phyloP scores from a whole-genome alignment of 1,140 invertebrate genomes.

The Drosophila sp. region DNA sequence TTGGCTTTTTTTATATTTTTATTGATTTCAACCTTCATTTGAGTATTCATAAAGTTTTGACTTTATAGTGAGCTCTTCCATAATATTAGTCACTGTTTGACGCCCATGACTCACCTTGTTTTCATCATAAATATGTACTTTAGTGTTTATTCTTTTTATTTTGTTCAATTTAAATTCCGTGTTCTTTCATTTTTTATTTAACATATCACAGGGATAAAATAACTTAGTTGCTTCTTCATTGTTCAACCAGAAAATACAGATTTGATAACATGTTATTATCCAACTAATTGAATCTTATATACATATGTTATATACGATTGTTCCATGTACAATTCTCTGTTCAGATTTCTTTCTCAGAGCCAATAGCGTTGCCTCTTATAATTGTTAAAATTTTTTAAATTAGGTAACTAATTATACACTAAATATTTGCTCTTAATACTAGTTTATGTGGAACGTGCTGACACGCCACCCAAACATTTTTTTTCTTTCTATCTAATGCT shows the following conservation, averaged over 20 bases:
- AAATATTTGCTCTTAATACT: conserved; percentile 41
- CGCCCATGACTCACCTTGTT: conserved; percentile 1
- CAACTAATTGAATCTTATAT: conserved; percentile 26
- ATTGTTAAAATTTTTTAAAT: conserved; percentile 7
- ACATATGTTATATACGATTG: conserved; percentile 9
- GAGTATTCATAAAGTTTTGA: conserved; percentile 3
- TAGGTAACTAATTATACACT: conserved; percentile 7
- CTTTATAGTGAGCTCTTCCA: not conserved
- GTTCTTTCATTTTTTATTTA: conserved; percentile 62
- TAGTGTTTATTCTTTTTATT: conserved; percentile 1
- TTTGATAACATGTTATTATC: conserved; percentile 30
- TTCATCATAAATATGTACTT: not conserved
- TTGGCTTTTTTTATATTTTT: not conserved
- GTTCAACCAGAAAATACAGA: conserved; percentile 68
- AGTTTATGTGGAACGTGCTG: conserved; percentile 23
- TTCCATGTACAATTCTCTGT: conserved; percentile 50
- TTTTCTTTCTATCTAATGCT: not conserved
- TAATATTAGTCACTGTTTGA: conserved; percentile 1
- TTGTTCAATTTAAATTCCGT: conserved; percentile 47
- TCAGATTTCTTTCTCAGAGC: conserved; percentile 19
- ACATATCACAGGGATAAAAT: conserved; percentile 82
- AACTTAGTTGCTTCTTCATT: conserved; percentile 63
- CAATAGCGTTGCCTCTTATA: not conserved
- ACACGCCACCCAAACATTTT: conserved; percentile 37
- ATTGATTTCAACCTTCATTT: not conserved